These are phyloP conservation scores for Muntiacus reevesi DNA, from an alignment of 2,113 vertebrate genomes.

Conservation along the genomic window DNA sequence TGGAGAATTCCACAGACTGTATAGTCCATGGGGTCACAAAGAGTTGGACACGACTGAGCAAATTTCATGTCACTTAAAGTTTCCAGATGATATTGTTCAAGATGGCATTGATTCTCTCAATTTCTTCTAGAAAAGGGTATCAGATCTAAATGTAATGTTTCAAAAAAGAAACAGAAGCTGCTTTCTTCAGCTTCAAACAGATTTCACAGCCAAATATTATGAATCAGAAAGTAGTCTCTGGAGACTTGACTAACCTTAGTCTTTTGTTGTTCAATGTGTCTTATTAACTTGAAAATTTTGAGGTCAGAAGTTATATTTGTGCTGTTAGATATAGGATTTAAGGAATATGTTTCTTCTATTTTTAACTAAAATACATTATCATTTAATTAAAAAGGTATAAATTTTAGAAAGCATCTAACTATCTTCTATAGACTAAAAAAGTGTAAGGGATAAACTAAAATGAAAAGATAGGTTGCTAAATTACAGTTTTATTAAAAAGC, in stretches of 20 bases:
- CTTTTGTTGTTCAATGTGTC: background rate
- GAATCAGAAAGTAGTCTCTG: background rate
- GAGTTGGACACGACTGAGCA: fast-evolving
- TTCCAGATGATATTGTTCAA: background rate
- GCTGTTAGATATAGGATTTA: background rate
- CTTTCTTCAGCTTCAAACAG: slow-evolving; percentile 10
- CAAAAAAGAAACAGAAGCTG: background rate
- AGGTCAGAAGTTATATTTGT: background rate
- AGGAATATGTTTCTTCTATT: background rate
- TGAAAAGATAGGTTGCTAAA: background rate
- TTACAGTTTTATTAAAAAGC: background rate
- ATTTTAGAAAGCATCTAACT: background rate
- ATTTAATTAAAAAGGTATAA: background rate
- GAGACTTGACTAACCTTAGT: background rate
- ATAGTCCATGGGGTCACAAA: background rate
- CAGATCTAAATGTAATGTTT: background rate
- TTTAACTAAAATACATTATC: background rate
- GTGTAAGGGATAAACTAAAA: background rate
- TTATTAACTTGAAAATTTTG: background rate
- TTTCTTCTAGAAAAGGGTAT: background rate
- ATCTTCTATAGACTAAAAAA: background rate
- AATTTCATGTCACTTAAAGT: background rate
- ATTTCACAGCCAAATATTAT: background rate
- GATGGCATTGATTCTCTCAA: background rate
- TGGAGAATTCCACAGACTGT: background rate